Evolutionary conservation across 2,797 vertebrate species (phyloP).

Genomic region (Aphelocoma californica): DNA sequence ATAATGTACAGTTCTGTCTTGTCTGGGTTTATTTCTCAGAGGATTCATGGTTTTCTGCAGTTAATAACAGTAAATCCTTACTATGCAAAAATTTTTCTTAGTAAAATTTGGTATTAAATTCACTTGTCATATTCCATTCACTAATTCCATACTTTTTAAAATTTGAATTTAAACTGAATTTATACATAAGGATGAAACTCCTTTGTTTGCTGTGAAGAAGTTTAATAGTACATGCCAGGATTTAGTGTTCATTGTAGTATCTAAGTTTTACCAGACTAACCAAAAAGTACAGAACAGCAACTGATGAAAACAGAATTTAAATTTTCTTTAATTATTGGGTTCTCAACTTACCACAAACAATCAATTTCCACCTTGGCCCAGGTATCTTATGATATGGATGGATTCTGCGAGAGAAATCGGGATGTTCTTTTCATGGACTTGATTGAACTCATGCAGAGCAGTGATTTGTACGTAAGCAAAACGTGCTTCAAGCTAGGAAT

Average conservation of each 20-base stretch:
- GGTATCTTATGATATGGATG: constrained; percentile 97
- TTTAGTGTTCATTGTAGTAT: neutral
- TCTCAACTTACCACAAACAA: constrained; percentile 49
- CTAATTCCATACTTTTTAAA: neutral
- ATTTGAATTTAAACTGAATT: neutral
- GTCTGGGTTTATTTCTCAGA: neutral
- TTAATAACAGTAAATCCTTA: neutral
- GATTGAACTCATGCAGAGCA: constrained; percentile 99
- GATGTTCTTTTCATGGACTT: constrained; percentile 97
- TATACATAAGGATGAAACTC: neutral
- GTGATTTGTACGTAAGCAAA: constrained; percentile 88
- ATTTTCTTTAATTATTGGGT: constrained; percentile 25
- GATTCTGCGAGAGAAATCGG: constrained; percentile 97
- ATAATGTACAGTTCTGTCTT: neutral
- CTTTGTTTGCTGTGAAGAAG: neutral
- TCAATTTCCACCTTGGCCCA: constrained; percentile 68
- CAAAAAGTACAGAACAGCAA: neutral
- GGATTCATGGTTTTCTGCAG: neutral
- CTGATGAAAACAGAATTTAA: neutral
- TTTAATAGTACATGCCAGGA: neutral
- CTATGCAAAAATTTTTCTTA: neutral
- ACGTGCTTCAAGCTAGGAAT: neutral
- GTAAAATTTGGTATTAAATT: neutral
- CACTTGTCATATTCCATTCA: neutral
- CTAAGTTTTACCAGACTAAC: neutral